phyloP scores from a whole-genome alignment of 2,888 invertebrate species.

The Lasioglossum morio region DNA sequence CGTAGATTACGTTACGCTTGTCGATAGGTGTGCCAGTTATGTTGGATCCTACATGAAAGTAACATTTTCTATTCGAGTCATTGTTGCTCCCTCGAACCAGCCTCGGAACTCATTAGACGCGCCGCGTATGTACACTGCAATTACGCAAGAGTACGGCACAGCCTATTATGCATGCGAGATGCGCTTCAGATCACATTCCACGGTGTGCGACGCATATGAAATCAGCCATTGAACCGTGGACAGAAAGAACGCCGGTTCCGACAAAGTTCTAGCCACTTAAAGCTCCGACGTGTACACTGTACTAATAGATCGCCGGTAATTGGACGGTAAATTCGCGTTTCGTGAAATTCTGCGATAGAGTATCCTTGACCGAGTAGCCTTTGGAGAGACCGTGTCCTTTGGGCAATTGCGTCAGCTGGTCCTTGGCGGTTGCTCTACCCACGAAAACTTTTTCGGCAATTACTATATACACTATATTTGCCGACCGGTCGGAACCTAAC shows the following conservation, averaged over 20 bases:
- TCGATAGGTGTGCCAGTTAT: neutral
- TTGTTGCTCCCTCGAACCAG: neutral
- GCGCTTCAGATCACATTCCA: constrained; percentile 56
- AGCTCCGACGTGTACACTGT: neutral
- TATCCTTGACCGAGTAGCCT: constrained; percentile 20
- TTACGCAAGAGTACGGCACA: constrained; percentile 52
- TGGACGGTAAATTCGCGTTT: neutral
- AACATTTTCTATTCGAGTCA: neutral
- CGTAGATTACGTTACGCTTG: neutral
- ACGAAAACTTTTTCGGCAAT: neutral
- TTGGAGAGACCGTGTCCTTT: constrained; percentile 12
- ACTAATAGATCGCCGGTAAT: neutral
- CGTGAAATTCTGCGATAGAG: neutral
- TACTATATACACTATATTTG: neutral
- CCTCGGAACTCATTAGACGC: constrained; percentile 6
- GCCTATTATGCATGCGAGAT: constrained; percentile 53
- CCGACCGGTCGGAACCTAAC: neutral
- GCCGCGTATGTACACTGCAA: neutral
- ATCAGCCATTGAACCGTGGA: constrained; percentile 20
- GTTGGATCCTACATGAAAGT: neutral
- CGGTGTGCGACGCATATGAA: constrained; percentile 47
- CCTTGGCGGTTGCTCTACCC: neutral
- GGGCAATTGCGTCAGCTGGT: neutral
- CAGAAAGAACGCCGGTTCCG: constrained; percentile 19
- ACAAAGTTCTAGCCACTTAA: constrained; percentile 19